These are phyloP conservation scores for Pachyramphus minor DNA, from an alignment of 2,113 vertebrate genomes.

Conservation along the genomic window DNA sequence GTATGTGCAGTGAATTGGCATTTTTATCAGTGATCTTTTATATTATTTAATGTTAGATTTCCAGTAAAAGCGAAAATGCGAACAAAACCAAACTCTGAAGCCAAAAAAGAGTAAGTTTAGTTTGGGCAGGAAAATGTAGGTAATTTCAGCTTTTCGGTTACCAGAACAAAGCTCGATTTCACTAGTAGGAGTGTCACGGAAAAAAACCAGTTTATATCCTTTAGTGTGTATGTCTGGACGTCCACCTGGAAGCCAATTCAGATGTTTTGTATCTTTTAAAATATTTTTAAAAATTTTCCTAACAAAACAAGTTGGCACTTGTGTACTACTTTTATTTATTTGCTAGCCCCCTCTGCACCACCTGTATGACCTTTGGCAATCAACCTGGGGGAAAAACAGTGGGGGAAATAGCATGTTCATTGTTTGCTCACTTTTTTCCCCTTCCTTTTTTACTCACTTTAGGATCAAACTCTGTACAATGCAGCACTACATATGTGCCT, in stretches of 20 bases:
- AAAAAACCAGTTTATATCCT: neutral
- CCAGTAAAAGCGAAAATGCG: neutral
- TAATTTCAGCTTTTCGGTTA: neutral
- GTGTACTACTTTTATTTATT: neutral
- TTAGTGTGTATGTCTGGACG: neutral
- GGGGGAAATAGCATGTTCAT: neutral
- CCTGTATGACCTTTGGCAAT: neutral
- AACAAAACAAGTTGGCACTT: neutral
- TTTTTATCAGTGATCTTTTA: neutral
- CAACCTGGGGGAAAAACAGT: neutral
- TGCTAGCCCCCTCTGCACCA: neutral
- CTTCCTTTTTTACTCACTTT: slow-evolving; percentile 1
- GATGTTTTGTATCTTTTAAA: neutral
- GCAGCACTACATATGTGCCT: slow-evolving; percentile 83
- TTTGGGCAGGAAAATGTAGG: neutral
- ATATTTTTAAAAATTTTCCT: neutral
- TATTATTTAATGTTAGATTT: neutral
- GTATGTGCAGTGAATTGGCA: slow-evolving; percentile 56
- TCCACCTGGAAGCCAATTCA: neutral
- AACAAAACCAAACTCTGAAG: neutral
- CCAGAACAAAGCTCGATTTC: neutral
- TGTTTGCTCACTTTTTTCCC: neutral
- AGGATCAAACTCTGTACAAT: slow-evolving; percentile 88
- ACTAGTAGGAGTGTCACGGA: neutral
- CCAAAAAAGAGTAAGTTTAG: neutral